Evolutionary conservation across 2,113 vertebrate genomes (phyloP).

Genomic region (Amazona vittata): DNA sequence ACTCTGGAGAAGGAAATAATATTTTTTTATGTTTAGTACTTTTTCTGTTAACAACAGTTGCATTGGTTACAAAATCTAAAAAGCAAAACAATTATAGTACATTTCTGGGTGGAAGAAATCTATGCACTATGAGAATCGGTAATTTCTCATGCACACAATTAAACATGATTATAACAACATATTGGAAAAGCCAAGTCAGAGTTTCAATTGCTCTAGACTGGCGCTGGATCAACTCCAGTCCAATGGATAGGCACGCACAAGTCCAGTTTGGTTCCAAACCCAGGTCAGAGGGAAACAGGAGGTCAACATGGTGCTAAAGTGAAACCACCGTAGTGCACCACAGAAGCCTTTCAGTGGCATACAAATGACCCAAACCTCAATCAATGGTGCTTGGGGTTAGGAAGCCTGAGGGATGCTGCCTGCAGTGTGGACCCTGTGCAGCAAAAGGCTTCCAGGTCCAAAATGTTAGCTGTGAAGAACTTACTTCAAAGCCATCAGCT

Average conservation of each 20-base stretch:
- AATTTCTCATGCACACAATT: conserved; percentile 19
- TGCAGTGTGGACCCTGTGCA: background rate
- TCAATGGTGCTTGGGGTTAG: background rate
- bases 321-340: background rate
- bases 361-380: conserved; percentile 16
- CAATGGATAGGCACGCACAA: background rate
- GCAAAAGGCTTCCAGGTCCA: background rate
- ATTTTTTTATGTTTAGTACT: background rate
- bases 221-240: background rate
- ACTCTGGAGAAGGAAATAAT: conserved; percentile 34
- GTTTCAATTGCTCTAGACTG: background rate
- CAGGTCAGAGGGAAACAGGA: background rate
- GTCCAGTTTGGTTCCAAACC: background rate
- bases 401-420: background rate
- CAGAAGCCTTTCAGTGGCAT: conserved; percentile 9
- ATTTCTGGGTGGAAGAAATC: background rate
- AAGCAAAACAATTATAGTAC: background rate
- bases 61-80: background rate
- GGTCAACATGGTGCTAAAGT: background rate
- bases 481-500: background rate
- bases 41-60: background rate
- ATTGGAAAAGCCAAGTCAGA: background rate
- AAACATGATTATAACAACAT: background rate
- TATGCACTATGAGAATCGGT: background rate
- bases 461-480: background rate